phyloP scores from a whole-genome alignment of 2,113 vertebrate species.

The Odontophorus gujanensis region DNA sequence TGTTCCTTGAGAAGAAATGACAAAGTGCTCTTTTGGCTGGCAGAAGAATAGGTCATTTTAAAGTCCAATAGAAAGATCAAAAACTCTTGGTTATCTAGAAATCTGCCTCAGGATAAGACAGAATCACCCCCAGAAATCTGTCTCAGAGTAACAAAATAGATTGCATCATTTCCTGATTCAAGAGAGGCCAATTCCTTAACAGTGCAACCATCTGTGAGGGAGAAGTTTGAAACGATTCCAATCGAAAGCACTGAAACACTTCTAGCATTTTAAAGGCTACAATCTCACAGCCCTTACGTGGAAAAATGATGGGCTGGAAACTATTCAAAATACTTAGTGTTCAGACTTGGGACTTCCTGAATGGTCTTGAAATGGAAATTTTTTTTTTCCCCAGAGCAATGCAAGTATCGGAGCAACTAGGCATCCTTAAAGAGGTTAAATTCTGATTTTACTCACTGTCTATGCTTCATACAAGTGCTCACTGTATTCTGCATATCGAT shows the following conservation, averaged over 20 bases:
- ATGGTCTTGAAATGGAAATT: neutral
- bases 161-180: conserved; percentile 71
- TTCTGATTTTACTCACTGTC: neutral
- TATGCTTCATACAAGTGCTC: neutral
- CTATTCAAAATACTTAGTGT: neutral
- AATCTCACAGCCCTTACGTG: neutral
- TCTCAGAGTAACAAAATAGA: conserved; percentile 50
- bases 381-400: neutral
- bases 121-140: conserved; percentile 49
- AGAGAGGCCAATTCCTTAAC: conserved; percentile 47
- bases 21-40: neutral
- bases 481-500: neutral
- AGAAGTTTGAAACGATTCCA: conserved; percentile 61
- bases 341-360: conserved; percentile 29
- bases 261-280: conserved; percentile 60
- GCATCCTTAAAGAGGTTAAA: neutral
- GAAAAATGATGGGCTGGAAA: conserved; percentile 33
- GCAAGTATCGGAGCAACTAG: neutral
- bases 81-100: neutral
- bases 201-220: conserved; percentile 69
- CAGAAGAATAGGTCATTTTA: neutral
- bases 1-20: neutral
- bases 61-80: neutral
- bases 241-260: conserved; percentile 50
- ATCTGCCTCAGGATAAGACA: conserved; percentile 6